Conservation (phyloP, 1,140 invertebrate species). For the Sinella curviseta region DNA sequence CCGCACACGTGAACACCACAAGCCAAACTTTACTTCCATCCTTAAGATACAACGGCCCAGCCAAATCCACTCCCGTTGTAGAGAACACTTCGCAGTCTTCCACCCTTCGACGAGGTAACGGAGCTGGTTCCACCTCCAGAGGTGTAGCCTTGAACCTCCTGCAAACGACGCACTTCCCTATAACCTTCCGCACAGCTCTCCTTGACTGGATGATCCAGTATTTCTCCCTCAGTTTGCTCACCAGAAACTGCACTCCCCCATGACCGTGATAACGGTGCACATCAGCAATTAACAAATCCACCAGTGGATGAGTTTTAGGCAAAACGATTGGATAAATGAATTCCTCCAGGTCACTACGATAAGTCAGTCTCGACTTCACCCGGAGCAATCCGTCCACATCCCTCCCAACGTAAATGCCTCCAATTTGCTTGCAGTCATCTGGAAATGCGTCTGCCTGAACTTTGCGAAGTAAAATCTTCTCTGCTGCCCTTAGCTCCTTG, state of each 20-base stretch:
- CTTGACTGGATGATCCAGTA: constrained; percentile 5
- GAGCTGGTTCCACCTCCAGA: neutral
- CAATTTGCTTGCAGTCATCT: neutral
- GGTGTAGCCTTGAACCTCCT: neutral
- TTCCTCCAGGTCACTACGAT: neutral
- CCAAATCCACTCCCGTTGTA: constrained; percentile 50
- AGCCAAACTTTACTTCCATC: constrained; percentile 23
- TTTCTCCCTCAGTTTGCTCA: neutral
- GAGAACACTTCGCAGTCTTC: constrained; percentile 34
- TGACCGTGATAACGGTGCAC: neutral
- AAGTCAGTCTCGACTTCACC: neutral
- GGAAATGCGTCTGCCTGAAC: neutral
- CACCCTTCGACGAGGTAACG: constrained; percentile 49
- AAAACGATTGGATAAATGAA: neutral
- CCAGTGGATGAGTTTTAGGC: neutral
- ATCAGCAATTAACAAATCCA: neutral
- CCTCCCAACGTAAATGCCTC: neutral
- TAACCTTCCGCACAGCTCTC: neutral
- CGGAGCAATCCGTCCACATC: neutral
- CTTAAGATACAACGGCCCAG: constrained; percentile 51
- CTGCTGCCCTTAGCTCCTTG: neutral
- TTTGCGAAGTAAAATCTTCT: neutral
- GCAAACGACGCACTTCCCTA: neutral
- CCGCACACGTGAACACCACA: neutral
- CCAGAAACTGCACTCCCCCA: neutral